phyloP scores from a whole-genome alignment of 2,113 vertebrate species.

The Chlamydotis undulata region DNA sequence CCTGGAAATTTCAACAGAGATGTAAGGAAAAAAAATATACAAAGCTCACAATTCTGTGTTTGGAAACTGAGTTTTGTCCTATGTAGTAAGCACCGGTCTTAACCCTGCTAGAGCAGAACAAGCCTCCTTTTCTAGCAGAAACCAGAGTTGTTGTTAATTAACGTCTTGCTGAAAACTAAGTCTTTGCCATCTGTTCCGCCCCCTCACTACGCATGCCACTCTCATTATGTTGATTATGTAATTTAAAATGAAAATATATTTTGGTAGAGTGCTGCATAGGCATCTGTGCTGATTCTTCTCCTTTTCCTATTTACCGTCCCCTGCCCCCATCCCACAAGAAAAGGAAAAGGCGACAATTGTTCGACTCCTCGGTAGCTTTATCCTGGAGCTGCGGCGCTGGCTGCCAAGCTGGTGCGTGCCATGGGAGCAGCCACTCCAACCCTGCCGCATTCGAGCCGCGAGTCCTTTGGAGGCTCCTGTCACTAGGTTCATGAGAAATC shows the following conservation, averaged over 20 bases:
- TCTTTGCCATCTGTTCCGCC: conserved; percentile 66
- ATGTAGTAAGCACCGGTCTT: not conserved
- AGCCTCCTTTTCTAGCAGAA: not conserved
- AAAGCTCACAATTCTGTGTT: not conserved
- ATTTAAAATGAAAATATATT: conserved; percentile 67
- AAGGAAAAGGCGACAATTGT: not conserved
- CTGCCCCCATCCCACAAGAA: not conserved
- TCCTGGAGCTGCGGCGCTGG: not conserved
- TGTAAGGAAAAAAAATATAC: not conserved
- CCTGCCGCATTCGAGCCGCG: not conserved
- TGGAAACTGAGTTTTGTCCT: not conserved
- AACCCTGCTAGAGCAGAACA: not conserved
- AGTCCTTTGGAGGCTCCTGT: not conserved
- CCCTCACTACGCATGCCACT: conserved; percentile 54
- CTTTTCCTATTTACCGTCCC: not conserved
- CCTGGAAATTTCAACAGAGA: not conserved
- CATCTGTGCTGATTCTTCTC: conserved; percentile 36
- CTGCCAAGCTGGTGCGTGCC: not conserved
- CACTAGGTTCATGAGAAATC: not conserved
- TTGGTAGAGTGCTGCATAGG: conserved; percentile 51
- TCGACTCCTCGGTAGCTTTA: not conserved
- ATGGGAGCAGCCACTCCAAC: not conserved
- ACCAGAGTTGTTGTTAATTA: conserved; percentile 42
- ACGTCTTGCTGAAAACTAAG: conserved; percentile 34
- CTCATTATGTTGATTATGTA: conserved; percentile 62